Base-by-base conservation (phyloP, 2,888 invertebrate species). In the Callinectes sapidus region DNA sequence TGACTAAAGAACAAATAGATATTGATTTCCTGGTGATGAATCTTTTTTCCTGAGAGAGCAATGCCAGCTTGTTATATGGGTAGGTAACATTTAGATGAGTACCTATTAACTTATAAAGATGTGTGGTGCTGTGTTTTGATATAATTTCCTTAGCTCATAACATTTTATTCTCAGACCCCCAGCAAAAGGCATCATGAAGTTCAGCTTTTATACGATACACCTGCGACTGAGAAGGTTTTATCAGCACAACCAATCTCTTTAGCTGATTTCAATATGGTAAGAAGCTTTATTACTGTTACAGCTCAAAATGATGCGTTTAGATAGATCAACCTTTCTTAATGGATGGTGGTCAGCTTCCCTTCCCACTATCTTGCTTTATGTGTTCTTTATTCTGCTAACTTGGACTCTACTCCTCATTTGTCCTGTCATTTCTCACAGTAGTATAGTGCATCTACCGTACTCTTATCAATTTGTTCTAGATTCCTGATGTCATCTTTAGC, bases 181-280 rank as follows among this genome's bases (percentile, higher is more conserved):
- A 88, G 18, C 77, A 87, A 87, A 87, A 32, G 61, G 35, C 66
- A 90, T 14, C 95, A 95, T 87, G 96, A 96, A 93, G 96, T 95
- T 94, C 96, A 97, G 94, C 96, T 97, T 90, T 96, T 98, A 92
- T 96, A 96, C 94, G 98, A 98, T 96, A 97, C 98, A 95, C 97
- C 98, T 48, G 97, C 97, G 89, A 97, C 97, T 5, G 97, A 98
- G 95, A 97, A 97, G 95, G 96, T 97, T 93, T 96, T 98, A 54
- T 96, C 97, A 13, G 96, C 97, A 23, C 97, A 97, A 87, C 97
- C 97, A 10, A 96, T 97, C 77, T 95, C 96, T 1, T 94, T 95
- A 8, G 96, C 96, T 81, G 98, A 98, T 96, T 96, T 97, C 95
- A 96, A 97, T 95, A 96, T 98, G 96, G 98, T 98, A 95, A 97